phyloP scores from a whole-genome alignment of 2,797 vertebrate genomes.

The Betta splendens region DNA sequence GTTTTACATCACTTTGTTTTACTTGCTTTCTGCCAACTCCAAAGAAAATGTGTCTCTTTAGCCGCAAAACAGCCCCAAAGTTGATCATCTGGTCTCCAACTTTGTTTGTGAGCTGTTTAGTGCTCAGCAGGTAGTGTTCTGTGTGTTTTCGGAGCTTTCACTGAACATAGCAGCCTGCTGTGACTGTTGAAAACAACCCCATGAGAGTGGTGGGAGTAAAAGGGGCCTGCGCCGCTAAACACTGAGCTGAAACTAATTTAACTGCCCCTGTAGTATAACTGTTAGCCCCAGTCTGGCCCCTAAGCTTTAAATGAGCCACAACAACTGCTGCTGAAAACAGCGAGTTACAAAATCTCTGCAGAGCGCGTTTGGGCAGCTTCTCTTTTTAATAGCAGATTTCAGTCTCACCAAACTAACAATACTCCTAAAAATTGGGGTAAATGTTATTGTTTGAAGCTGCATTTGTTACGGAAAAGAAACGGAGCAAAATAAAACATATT shows the following conservation, averaged over 20 bases:
- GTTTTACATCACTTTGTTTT: conserved; percentile 2
- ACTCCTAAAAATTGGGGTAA: background rate
- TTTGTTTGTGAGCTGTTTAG: conserved; percentile 1
- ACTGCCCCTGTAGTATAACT: background rate
- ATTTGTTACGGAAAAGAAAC: no score
- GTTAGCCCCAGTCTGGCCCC: background rate
- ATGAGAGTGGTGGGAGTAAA: conserved; percentile 1
- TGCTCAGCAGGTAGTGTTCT: conserved; percentile 1
- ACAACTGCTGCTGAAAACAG: background rate
- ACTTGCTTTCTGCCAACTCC: conserved; percentile 6
- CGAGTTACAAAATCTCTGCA: background rate
- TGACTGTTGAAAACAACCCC: conserved; percentile 1
- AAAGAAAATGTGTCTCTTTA: background rate
- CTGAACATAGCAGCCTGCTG: background rate
- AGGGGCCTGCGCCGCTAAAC: background rate
- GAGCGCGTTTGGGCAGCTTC: background rate
- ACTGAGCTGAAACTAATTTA: conserved; percentile 8
- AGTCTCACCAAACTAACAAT: background rate
- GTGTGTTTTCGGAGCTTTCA: conserved; percentile 2
- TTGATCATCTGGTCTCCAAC: conserved; percentile 2
- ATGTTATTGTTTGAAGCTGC: no score
- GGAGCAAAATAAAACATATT: background rate
- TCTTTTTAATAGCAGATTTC: background rate
- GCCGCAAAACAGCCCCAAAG: conserved; percentile 1
- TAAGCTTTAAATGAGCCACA: background rate